Base-by-base conservation (phyloP, 1,140 invertebrate genomes). In the Phymorhynchus buccinoides region DNA sequence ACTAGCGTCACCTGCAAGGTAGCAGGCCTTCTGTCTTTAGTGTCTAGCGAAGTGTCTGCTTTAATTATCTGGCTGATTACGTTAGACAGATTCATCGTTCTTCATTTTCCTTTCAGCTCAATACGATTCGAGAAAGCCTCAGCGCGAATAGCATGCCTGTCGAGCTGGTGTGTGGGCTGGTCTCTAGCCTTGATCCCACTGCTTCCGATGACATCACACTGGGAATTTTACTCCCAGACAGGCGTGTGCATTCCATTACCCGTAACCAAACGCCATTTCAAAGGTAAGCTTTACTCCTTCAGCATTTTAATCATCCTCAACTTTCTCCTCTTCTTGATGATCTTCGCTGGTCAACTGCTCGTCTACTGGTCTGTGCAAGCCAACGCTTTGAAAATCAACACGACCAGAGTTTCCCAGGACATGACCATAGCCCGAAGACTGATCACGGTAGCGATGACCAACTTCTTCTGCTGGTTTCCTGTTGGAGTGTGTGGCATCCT, bases 21-120 rank as follows among this genome's bases (percentile, higher is more conserved):
- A 22, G 89, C 90, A 16, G 91, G 91, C 4, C 86, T 90, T 32
- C 41, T 91, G 18, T 84, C 89, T 22, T 88, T 88, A 3, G 66
- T 90, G 7, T 91, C 90, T 2, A 89, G 85, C 52, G 89, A 91
- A 68, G 81, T 85, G 3, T 91, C 90, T 1, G 88, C 88, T 32
- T 62, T 89, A 56, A 89, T 89, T 66, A 83, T 92, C 0, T 85
- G 82, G 27, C 73, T 91, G 16, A 85, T 85, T 66, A 85, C 84
- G 1, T 7, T 81, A 18, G 91, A 91, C 73, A 66, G 91, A 4
- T 87, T 89, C 66, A 22, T 90, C 1, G 86, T 85, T 22, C 84
- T 91, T 52, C 85, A 88, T 18, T 91, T 88, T 78, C 90, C 91
- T 0, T 90, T 92, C 66, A 84, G 88, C 27, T 44, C 83, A 9